Percentiles rank a stretch among this genome's conserved stretches.
Conservation (phyloP, 2,113 vertebrate genomes). For the Indicator indicator region DNA sequence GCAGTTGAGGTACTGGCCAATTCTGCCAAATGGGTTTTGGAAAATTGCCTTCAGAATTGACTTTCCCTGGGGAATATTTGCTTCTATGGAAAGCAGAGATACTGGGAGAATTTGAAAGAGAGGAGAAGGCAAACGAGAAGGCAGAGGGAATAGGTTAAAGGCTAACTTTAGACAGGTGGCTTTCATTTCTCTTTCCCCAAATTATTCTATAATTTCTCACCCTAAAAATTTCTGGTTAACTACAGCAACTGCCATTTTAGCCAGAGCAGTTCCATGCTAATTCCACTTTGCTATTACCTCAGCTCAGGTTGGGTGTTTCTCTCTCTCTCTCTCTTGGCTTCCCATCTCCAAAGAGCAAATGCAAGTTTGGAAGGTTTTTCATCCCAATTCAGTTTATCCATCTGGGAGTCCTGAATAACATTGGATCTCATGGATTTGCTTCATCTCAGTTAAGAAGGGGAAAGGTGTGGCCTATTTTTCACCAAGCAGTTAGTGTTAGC, state of each 20-base stretch:
- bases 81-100: slow-evolving; percentile 70
- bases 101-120: slow-evolving; percentile 61
- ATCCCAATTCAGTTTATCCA: neutral
- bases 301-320: neutral
- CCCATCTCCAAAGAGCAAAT: neutral
- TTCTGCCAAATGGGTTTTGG: slow-evolving; percentile 77
- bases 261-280: slow-evolving; percentile 19
- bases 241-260: slow-evolving; percentile 41
- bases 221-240: slow-evolving; percentile 55
- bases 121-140: slow-evolving; percentile 51
- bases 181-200: slow-evolving; percentile 63
- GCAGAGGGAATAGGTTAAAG: slow-evolving; percentile 63
- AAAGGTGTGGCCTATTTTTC: neutral
- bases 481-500: neutral
- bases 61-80: slow-evolving; percentile 74
- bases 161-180: slow-evolving; percentile 68
- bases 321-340: neutral
- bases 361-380: neutral
- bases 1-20: slow-evolving; percentile 63
- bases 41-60: slow-evolving; percentile 76
- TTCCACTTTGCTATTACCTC: slow-evolving; percentile 28
- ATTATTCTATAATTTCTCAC: slow-evolving; percentile 53
- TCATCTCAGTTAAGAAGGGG: neutral
- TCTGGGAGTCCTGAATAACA: neutral
- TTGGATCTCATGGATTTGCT: neutral